phyloP scores from a whole-genome alignment of 37 sponge, comb jelly and placozoan genomes.

The Spongilla lacustris region DNA sequence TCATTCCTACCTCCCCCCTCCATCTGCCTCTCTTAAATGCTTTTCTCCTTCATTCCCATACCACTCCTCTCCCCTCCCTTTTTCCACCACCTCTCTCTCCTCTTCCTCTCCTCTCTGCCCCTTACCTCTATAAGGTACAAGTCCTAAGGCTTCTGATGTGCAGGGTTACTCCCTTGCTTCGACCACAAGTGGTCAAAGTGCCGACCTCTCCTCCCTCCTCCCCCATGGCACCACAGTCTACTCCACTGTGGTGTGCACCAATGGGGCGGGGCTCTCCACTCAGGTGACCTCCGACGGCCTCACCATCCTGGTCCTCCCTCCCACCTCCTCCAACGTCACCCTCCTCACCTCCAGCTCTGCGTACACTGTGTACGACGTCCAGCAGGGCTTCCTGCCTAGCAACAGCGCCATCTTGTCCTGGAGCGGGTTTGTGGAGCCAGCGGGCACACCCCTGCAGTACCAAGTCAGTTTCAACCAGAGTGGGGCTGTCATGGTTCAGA shows the following conservation, averaged over 20 bases:
- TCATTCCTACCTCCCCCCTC: no score
- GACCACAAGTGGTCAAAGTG: background rate
- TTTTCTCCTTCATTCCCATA: no score
- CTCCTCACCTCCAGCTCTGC: constrained; percentile 16
- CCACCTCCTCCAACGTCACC: constrained; percentile 1
- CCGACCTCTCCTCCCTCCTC: constrained; percentile 8
- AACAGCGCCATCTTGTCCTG: constrained; percentile 26
- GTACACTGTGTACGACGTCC: constrained; percentile 13
- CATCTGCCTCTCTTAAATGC: no score
- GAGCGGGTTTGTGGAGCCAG: constrained; percentile 41
- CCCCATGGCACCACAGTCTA: constrained; percentile 36
- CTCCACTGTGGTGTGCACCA: constrained; percentile 59
- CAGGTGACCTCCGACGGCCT: constrained; percentile 67
- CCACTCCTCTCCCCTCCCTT: no score
- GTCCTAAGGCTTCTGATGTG: constrained; percentile 17
- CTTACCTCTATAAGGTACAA: constrained; percentile 12
- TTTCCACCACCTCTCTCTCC: no score
- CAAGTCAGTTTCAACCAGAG: no score
- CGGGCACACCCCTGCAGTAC: constrained; percentile 42
- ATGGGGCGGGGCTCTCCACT: constrained; percentile 56
- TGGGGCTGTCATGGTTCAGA: no score
- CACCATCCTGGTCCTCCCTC: constrained; percentile 40
- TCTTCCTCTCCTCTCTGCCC: no score
- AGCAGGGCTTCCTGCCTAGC: constrained; percentile 35
- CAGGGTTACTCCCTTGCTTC: constrained; percentile 14